phyloP scores from a whole-genome alignment of 2,888 invertebrate species.

The Lasioglossum calceatum region DNA sequence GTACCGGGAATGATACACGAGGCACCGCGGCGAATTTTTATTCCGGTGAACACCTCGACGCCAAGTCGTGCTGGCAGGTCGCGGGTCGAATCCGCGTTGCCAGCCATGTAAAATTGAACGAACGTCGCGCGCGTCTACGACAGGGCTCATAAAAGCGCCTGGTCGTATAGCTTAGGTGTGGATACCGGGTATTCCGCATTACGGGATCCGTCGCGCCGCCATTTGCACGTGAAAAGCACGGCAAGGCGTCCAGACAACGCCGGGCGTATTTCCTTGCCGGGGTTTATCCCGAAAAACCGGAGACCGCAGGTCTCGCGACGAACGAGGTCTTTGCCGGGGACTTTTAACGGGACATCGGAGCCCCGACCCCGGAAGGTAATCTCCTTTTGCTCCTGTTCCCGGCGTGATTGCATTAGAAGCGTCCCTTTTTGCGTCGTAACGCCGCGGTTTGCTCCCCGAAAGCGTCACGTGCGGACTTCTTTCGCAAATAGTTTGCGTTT shows the following conservation, averaged over 20 bases:
- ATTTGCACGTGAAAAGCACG: constrained; percentile 37
- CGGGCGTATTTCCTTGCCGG: constrained; percentile 4
- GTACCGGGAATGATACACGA: constrained; percentile 57
- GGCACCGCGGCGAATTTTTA: constrained; percentile 70
- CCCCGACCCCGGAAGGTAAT: constrained; percentile 18
- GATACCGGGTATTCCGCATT: neutral
- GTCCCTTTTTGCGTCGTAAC: neutral
- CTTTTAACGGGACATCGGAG: constrained; percentile 16
- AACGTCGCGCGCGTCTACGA: constrained; percentile 44
- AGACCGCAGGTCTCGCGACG: neutral
- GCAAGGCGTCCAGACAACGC: constrained; percentile 14
- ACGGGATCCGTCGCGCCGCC: neutral
- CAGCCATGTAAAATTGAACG: constrained; percentile 51
- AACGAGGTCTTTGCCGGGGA: neutral
- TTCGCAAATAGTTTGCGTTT: neutral
- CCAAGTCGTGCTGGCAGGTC: constrained; percentile 19
- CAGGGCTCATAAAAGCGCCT: constrained; percentile 49
- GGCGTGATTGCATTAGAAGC: constrained; percentile 10
- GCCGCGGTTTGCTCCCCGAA: neutral
- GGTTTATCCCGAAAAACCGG: constrained; percentile 27
- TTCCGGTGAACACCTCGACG: constrained; percentile 41
- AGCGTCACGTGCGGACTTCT: neutral
- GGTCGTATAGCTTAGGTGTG: constrained; percentile 31
- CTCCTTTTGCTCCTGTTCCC: neutral
- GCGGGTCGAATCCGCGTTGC: constrained; percentile 30